Evolutionary conservation across 2,797 vertebrate genomes (phyloP), one percentile per base, ranked within the genome.

Genomic region (Syngnathus rostellatus): DNA sequence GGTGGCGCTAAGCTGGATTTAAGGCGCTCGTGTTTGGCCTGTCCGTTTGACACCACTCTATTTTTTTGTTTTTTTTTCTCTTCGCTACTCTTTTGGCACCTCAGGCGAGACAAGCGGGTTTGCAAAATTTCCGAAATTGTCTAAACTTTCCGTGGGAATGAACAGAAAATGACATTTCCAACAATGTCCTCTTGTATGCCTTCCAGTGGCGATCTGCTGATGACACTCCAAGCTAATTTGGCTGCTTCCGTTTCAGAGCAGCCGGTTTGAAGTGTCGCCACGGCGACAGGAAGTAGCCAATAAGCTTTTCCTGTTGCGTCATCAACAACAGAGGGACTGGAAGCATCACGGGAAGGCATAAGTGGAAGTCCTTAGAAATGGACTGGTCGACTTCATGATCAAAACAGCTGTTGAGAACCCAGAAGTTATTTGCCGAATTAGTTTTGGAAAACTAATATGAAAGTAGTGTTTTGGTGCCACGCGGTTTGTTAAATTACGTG

Each of bases 21-120:
- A 94, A 94, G 94, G 94, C 93, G 91, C 78, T 86, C 73, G 68
- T 68, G 74, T 83, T 77, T 71, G 66, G 76, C 71, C 68, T 81
- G 69, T 11, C 14, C 67, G 61, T 77, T 72, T 60, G 10, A 68
- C 65, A 53, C 65, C 66, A 72, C 69, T 75, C 72, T 46, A 31
- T 70, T 70, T 25, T 74, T 71, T 76, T 65, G 16, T 72, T 70
- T 75, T 66, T 57, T 68, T 79, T 81, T 72, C 75, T 72, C 79
- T 64, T 66, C 74, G 66, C 57, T 92, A 78, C 93, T 88, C 87
- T 85, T 95, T 95, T 95, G 94, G 95, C 95, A 96, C 93, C 90
- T 87, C 66, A 71, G 72, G 80, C 70, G 77, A 71, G 46, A 66
- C 78, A 64, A 77, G 67, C 50, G 60, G 59, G 68, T 12, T 57